Percentiles rank a stretch among this genome's conserved stretches.
phyloP scores from a whole-genome alignment of 2,888 invertebrate species.

The Rhodophaea formosa region DNA sequence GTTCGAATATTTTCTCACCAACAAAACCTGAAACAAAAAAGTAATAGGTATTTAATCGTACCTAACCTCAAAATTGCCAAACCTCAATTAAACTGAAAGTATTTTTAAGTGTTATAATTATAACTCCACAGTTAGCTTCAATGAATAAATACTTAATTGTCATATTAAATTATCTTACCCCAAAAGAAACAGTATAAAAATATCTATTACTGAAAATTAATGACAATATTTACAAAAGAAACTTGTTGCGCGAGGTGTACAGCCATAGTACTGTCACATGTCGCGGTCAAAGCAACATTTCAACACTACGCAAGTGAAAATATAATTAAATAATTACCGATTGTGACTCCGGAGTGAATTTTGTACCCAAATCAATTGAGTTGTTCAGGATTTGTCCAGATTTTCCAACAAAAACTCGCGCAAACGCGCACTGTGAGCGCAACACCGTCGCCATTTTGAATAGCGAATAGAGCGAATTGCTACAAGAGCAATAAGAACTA shows the following conservation, averaged over 20 bases:
- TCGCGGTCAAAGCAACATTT: constrained; percentile 73
- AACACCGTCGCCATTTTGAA: constrained; percentile 82
- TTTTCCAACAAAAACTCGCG: constrained; percentile 76
- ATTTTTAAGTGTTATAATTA: too few species aligned
- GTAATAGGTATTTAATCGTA: background rate
- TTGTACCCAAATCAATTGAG: constrained; percentile 68
- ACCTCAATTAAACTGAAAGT: too few species aligned
- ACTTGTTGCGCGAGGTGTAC: constrained; percentile 67
- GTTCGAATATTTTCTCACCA: constrained; percentile 52
- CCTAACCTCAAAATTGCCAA: constrained; percentile 24
- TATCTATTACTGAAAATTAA: constrained; percentile 11
- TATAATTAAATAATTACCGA: constrained; percentile 77
- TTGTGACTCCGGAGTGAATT: constrained; percentile 63
- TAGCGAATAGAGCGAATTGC: constrained; percentile 82
- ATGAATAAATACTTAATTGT: too few species aligned
- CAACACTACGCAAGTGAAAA: constrained; percentile 61
- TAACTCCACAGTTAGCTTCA: too few species aligned
- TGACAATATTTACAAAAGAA: constrained; percentile 39
- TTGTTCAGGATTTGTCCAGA: constrained; percentile 72
- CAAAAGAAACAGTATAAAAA: too few species aligned
- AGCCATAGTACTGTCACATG: constrained; percentile 79
- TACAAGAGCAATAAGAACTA: constrained; percentile 82
- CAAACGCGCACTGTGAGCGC: constrained; percentile 77
- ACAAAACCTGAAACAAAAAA: constrained; percentile 41
- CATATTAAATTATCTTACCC: too few species aligned